Evolutionary conservation across 2,888 invertebrate genomes (phyloP).

Genomic region (Temnothorax ravouxi): DNA sequence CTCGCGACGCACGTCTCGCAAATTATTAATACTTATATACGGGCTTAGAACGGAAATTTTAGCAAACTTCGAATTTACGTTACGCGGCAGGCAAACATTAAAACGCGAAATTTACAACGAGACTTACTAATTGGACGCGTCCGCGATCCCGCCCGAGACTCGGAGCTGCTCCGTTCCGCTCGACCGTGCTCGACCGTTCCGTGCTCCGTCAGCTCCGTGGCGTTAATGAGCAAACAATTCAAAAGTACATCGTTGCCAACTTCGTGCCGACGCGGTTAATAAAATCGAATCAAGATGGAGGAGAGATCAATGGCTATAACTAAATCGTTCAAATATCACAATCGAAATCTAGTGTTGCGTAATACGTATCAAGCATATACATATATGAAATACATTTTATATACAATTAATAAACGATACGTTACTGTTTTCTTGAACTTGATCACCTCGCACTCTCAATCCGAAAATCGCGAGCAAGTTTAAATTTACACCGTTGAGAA

Average conservation of each 20-base stretch:
- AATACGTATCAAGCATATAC: neutral
- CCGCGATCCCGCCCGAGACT: neutral
- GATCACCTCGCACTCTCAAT: neutral
- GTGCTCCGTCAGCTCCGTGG: neutral
- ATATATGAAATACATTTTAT: neutral
- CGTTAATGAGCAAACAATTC: neutral
- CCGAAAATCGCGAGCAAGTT: too few species aligned
- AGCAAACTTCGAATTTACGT: neutral
- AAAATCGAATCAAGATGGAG: neutral
- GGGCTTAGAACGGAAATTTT: neutral
- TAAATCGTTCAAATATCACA: neutral
- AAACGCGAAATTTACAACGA: neutral
- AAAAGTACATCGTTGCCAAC: conserved; percentile 4
- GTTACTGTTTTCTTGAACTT: neutral
- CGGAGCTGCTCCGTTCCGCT: neutral
- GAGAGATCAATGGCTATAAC: neutral
- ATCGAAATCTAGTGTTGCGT: neutral
- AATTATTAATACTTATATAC: neutral
- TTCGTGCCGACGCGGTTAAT: neutral
- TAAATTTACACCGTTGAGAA: neutral
- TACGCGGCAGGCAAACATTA: neutral
- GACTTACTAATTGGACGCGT: neutral
- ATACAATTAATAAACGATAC: neutral
- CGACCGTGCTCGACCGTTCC: neutral
- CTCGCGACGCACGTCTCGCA: neutral